Evolutionary conservation across 2,113 vertebrate species (phyloP).

Genomic region (Pitta sordida): DNA sequence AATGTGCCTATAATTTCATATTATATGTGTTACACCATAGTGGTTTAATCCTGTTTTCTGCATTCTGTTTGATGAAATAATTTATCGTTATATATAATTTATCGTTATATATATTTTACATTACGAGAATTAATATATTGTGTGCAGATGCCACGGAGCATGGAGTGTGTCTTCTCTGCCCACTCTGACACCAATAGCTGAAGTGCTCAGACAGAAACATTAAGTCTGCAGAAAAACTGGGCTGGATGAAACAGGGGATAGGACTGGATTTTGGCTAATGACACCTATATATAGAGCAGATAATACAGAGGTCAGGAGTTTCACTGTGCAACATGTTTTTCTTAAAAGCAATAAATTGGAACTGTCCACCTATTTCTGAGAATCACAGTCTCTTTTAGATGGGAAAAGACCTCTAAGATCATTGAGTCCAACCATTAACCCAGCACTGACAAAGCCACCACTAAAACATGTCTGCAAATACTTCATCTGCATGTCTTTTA

Average conservation of each 20-base stretch:
- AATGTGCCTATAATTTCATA: neutral
- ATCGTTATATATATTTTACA: no score
- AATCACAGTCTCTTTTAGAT: neutral
- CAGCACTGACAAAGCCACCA: neutral
- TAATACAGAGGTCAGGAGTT: neutral
- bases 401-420: neutral
- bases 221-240: neutral
- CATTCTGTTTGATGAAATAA: neutral
- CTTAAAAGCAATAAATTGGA: neutral
- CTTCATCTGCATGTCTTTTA: neutral
- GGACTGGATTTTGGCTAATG: neutral
- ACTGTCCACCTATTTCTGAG: neutral
- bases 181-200: neutral
- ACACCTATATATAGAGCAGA: neutral
- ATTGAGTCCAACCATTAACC: accelerated
- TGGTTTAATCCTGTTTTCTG: neutral
- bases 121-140: neutral
- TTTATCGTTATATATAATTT: no score
- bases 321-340: neutral
- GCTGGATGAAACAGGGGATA: neutral
- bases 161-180: slow-evolving; percentile 1
- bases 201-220: neutral
- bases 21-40: neutral
- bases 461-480: accelerated
- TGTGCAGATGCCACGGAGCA: neutral